Base-by-base conservation (phyloP, 1,140 invertebrate species). In the Drosophila cardini region DNA sequence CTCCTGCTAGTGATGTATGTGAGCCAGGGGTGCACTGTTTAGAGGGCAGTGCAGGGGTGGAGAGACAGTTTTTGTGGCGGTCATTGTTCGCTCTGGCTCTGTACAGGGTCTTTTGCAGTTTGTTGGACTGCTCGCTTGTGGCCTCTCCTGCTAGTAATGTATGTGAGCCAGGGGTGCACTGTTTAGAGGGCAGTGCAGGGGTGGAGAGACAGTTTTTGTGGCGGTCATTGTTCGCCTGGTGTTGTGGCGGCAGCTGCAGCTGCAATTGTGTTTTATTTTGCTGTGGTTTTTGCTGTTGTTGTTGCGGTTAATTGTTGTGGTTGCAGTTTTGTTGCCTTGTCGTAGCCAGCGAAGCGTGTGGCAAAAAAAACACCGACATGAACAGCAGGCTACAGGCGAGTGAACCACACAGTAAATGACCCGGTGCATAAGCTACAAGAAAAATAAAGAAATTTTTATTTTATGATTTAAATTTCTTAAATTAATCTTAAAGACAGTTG, bases 51-150 rank as follows among this genome's bases (percentile, higher is more conserved):
- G 21, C 21, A 10, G 11, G 15, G 26, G n/a, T n/a, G n/a, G 34
- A n/a, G 18, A 18, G 21, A 32, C 6, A 36, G 65, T 4, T 26
- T 30, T 34, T 56, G 36, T 73, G 52, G 10, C 53, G 53, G 61
- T 76, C 80, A 83, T 72, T 82, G 79, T 81, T 63, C 42, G 15
- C n/a, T n/a, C n/a, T n/a, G n/a, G n/a, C n/a, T 4, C 21, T 4
- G 4, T 26, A 4, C 21, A 26, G 21, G 21, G 21, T 2, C 21
- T 26, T 26, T 26, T 26, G 21, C 2, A 2, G 21, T 26, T 26
- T n/a, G n/a, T n/a, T n/a, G n/a, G 21, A 26, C 0, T 0, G 21
- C 21, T 26, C 1, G 21, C 5, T 26, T 26, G 21, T 2, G 21
- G 21, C 2, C 21, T 26, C 21, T 26, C 2, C 21, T 26, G 21